Evolutionary conservation across 1,140 invertebrate species (phyloP).

Genomic region (Heliconius hewitsoni): DNA sequence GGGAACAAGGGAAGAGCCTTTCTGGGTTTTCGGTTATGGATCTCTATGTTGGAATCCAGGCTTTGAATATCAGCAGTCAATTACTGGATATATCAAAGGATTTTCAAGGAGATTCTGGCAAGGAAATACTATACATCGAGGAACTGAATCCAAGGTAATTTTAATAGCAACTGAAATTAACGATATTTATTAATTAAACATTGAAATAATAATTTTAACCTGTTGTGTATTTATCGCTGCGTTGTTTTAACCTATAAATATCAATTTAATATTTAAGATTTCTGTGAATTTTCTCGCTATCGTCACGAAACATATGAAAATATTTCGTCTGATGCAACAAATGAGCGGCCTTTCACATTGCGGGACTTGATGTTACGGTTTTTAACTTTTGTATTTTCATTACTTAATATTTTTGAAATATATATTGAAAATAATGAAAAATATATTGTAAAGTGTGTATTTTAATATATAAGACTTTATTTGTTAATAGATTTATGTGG

Average conservation of each 20-base stretch:
- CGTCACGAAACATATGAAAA: constrained; percentile 2
- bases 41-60: constrained; percentile 94
- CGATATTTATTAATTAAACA: background rate
- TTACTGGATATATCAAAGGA: constrained; percentile 88
- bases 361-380: constrained; percentile 20
- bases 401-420: background rate
- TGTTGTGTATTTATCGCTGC: background rate
- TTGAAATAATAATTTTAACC: background rate
- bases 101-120: constrained; percentile 93
- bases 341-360: constrained; percentile 36
- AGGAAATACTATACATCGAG: constrained; percentile 91
- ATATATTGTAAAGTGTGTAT: background rate
- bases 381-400: background rate
- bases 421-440: background rate
- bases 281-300: constrained; percentile 28
- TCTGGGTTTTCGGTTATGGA: constrained; percentile 94
- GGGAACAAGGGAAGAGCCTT: constrained; percentile 55
- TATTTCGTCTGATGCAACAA: constrained; percentile 39
- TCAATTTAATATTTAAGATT: background rate
- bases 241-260: background rate
- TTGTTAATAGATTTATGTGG: background rate
- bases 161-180: background rate
- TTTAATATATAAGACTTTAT: background rate
- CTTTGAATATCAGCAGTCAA: constrained; percentile 87
- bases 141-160: constrained; percentile 88